Evolutionary conservation across 2,888 invertebrate genomes (phyloP), one percentile per base, ranked within the genome.

Genomic region (Leuctra nigra): DNA sequence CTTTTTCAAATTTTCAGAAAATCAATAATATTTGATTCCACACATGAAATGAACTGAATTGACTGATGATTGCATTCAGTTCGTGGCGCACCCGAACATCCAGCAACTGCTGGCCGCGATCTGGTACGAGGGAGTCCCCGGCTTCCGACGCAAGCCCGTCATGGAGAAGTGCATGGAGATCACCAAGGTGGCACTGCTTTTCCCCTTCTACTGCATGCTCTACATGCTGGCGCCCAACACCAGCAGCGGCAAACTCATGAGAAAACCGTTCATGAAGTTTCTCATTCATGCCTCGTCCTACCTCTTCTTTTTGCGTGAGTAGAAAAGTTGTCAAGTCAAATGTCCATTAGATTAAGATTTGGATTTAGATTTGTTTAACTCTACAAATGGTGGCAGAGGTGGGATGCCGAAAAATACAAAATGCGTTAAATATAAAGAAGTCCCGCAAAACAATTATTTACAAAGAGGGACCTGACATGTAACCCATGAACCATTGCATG

Each of bases 211-310:
- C 71, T 92, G 93, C 65, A 69, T 83, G 1, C 72, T 91, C 46
- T 96, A 96, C 69, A 86, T 93, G 79, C 67, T 92, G 11, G 84
- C 87, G 0, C 96, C 96, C 0, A 85, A 86, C 67, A 88, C 90
- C 50, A 75, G 77, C 3, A 82, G 83, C 6, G 94, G 93, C 0
- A 83, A 82, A 64, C 78, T 95, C 24, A 86, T 95, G 83, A 80
- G 91, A 63, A 91, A 92, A 70, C 96, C 97, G 0, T 96, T 96
- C 70, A 92, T 97, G 86, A 96, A 96, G 74, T 97, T 97, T 71
- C 81, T 97, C 67, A 87, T 92, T 54, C 95, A 96, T 68, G 93
- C 93, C 6, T 87, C 94, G 0, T 93, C 95, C 13, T 97, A 97
- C 70, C 75, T 95, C 62, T 91, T 92, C 75, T 97, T 96, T 72